A percentile compares a stretch with the other conserved stretches of the same genome.
Evolutionary conservation across 2,888 invertebrate genomes (phyloP).

Genomic region (Acanthoscelides obtectus): DNA sequence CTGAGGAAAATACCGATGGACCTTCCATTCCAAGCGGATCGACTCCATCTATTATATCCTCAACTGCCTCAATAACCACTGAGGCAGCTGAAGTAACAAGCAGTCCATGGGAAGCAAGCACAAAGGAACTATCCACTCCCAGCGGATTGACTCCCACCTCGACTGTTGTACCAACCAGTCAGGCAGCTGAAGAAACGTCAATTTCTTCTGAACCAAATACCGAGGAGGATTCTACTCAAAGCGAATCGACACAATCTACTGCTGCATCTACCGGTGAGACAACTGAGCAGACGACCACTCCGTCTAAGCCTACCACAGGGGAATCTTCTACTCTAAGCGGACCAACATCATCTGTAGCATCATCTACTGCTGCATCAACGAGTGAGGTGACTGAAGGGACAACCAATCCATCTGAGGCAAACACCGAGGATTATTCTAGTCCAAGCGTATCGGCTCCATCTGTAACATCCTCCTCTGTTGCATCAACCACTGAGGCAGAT

Average conservation of each 20-base stretch:
- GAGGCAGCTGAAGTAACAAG: too few species aligned
- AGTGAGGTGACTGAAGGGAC: background rate
- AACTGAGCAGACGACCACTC: too few species aligned
- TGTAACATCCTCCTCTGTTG: background rate
- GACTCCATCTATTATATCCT: background rate
- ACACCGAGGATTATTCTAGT: background rate
- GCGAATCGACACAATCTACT: background rate
- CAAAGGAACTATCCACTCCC: too few species aligned
- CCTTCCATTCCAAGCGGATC: background rate
- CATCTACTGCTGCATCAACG: background rate
- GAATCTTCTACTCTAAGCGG: too few species aligned
- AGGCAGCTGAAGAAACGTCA: background rate
- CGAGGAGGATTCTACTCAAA: too few species aligned
- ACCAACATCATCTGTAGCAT: background rate
- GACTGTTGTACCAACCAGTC: too few species aligned
- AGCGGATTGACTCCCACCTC: too few species aligned
- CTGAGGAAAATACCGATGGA: background rate
- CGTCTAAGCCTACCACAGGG: too few species aligned
- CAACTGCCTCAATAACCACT: too few species aligned
- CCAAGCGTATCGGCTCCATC: background rate
- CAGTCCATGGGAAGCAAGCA: too few species aligned
- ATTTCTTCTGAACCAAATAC: too few species aligned
- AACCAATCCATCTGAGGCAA: background rate
- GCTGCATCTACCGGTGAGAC: too few species aligned
- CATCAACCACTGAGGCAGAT: background rate